Percentiles rank a stretch among this genome's conserved stretches.
phyloP scores from a whole-genome alignment of 2,888 invertebrate species.

The Leucoma salicis region DNA sequence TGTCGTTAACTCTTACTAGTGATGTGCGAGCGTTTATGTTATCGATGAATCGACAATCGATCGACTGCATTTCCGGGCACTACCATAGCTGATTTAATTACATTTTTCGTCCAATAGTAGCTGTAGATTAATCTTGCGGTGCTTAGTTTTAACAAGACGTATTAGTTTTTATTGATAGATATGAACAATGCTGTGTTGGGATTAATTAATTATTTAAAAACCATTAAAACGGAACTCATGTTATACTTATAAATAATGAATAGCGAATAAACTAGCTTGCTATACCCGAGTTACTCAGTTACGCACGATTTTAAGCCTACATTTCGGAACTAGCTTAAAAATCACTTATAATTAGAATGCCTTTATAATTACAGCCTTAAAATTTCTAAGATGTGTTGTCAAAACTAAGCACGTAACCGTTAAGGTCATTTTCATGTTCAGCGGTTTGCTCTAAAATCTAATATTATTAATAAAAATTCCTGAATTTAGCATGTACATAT shows the following conservation, averaged over 20 bases:
- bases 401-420: slow-evolving; percentile 54
- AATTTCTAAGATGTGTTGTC: slow-evolving; percentile 46
- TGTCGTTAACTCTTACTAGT: slow-evolving; percentile 19
- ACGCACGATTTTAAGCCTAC: no score
- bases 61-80: slow-evolving; percentile 51
- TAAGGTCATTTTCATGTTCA: slow-evolving; percentile 48
- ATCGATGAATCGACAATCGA: slow-evolving; percentile 44
- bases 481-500: slow-evolving; percentile 57
- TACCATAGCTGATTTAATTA: slow-evolving; percentile 62
- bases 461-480: slow-evolving; percentile 38
- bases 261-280: no score
- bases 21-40: slow-evolving; percentile 25
- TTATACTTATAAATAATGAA: no score
- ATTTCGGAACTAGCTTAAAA: no score
- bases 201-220: no score
- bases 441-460: slow-evolving; percentile 48
- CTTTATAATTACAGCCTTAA: no score
- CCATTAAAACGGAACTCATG: no score
- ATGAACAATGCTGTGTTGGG: no score
- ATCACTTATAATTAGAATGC: no score
- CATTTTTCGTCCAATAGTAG: slow-evolving; percentile 77
- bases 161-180: no score
- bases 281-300: no score
- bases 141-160: slow-evolving; percentile 68
- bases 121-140: slow-evolving; percentile 56